A percentile compares a stretch with the other conserved stretches of the same genome.
Conservation (phyloP, 2,797 vertebrate genomes). For the Lacerta agilis region DNA sequence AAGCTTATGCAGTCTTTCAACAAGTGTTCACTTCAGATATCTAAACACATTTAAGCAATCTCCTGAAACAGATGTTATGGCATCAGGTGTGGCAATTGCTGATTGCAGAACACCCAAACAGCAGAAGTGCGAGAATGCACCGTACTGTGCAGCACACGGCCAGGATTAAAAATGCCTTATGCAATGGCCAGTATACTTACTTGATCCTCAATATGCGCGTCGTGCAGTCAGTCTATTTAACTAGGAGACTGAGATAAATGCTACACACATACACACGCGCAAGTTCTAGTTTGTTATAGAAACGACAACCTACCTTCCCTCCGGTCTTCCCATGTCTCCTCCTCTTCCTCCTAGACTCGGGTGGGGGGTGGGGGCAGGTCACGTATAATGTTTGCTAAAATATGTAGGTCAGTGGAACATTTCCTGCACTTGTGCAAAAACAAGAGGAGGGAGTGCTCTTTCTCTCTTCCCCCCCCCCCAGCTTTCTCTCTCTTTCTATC, state of each 20-base stretch:
- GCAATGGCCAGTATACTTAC: too few relatives aligned
- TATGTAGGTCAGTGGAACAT: constrained; percentile 88
- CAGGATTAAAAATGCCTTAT: background rate
- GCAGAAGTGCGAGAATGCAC: background rate
- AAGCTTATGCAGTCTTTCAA: background rate
- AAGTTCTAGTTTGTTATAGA: background rate
- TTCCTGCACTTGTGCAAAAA: constrained; percentile 80
- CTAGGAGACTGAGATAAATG: background rate
- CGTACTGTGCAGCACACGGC: too few relatives aligned
- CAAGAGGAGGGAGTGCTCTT: constrained; percentile 64
- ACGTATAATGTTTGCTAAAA: constrained; percentile 83
- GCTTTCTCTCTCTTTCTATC: constrained; percentile 12
- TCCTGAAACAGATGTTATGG: background rate
- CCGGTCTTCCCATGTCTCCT: constrained; percentile 75
- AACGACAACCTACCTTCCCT: background rate
- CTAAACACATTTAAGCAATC: background rate
- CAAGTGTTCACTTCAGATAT: too few relatives aligned
- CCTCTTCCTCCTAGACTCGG: constrained; percentile 80
- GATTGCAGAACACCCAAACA: background rate
- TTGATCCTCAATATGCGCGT: background rate
- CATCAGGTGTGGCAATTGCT: background rate
- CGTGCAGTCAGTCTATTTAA: background rate
- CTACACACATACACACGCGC: background rate
- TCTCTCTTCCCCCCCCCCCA: constrained; percentile 27
- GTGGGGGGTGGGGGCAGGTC: constrained; percentile 73